Conservation (phyloP, 1,140 invertebrate species). For the Papilio machaon region DNA sequence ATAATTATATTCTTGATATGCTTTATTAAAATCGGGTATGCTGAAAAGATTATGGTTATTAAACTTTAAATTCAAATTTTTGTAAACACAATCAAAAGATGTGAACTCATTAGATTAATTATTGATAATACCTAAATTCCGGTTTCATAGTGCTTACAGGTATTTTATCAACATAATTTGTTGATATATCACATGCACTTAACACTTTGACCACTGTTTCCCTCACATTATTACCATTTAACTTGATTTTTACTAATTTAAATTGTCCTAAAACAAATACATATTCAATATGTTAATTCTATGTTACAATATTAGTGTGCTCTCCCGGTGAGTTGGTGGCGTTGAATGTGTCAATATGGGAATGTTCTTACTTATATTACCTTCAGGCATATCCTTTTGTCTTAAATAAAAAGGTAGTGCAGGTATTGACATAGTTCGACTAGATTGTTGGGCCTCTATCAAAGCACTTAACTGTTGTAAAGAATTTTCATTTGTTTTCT, state of each 20-base stretch:
- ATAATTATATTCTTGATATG: constrained; percentile 66
- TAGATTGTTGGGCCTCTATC: constrained; percentile 88
- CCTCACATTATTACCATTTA: constrained; percentile 87
- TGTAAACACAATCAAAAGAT: constrained; percentile 23
- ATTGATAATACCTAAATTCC: constrained; percentile 53
- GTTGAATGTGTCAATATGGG: background rate
- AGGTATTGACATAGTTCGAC: constrained; percentile 82
- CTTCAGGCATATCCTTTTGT: constrained; percentile 84
- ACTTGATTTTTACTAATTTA: constrained; percentile 87
- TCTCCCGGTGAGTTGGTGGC: background rate
- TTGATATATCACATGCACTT: constrained; percentile 91
- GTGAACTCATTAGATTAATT: background rate
- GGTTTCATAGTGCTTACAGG: constrained; percentile 55
- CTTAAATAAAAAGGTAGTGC: constrained; percentile 89
- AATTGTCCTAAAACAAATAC: constrained; percentile 83
- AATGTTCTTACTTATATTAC: constrained; percentile 50
- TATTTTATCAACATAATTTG: constrained; percentile 91
- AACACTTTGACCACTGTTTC: constrained; percentile 90
- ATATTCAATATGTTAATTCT: background rate
- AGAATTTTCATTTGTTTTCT: constrained; percentile 95
- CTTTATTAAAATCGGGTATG: constrained; percentile 61
- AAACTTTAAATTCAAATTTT: background rate
- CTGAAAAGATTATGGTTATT: constrained; percentile 51
- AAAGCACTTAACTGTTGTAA: constrained; percentile 93
- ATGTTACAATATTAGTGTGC: no score